Conservation (phyloP, 35 echinoderm and acorn worm genomes). For the Patiria miniata region DNA sequence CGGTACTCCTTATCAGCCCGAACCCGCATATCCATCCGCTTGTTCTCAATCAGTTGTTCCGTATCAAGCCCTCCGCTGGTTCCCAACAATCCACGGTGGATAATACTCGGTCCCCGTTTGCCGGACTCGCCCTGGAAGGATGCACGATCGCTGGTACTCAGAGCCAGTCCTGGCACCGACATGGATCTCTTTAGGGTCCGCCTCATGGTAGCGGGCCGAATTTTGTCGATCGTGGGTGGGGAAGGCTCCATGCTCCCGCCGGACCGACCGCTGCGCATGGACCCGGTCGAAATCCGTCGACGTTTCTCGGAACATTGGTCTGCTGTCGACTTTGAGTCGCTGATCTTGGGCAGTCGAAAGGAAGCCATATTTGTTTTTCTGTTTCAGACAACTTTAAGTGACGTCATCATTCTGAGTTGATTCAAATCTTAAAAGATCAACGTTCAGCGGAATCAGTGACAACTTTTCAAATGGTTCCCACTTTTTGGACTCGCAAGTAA, state of each 20-base stretch:
- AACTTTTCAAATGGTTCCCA: too few relatives aligned
- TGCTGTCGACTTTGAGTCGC: neutral
- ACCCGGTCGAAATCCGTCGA: conserved; percentile 1
- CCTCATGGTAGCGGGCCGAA: neutral
- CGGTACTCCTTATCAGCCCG: neutral
- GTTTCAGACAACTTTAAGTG: too few relatives aligned
- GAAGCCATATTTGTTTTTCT: neutral
- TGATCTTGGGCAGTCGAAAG: neutral
- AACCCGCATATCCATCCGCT: neutral
- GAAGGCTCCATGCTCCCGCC: neutral
- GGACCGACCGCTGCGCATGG: neutral
- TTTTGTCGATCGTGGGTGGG: neutral
- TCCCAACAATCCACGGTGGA: neutral
- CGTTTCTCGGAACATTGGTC: neutral
- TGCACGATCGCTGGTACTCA: neutral
- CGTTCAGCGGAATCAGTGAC: too few relatives aligned
- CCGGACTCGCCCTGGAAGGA: neutral
- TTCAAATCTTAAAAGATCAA: too few relatives aligned
- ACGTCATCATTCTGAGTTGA: too few relatives aligned
- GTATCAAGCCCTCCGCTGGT: neutral
- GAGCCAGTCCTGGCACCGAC: neutral
- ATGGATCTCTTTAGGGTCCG: conserved; percentile 11
- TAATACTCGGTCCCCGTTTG: neutral
- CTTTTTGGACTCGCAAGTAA: too few relatives aligned
- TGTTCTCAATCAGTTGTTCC: neutral